phyloP scores from a whole-genome alignment of 2,888 invertebrate species.

The Drosophila birchii region DNA sequence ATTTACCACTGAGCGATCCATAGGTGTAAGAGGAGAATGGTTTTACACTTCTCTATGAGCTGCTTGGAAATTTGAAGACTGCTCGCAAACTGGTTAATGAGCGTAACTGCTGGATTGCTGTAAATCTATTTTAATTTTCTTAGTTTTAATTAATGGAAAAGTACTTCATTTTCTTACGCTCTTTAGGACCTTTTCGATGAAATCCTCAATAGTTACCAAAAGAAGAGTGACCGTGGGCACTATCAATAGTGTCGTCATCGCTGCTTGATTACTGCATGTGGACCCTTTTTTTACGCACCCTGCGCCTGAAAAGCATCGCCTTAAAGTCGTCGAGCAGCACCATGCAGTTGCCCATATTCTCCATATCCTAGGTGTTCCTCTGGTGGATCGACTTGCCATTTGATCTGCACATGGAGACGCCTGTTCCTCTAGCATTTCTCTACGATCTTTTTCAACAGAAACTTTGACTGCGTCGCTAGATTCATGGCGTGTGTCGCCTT shows the following conservation, averaged over 20 bases:
- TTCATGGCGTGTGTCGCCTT: background rate
- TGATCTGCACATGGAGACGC: constrained; percentile 29
- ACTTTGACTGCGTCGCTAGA: background rate
- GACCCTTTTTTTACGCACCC: background rate
- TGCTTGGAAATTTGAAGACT: too few species aligned
- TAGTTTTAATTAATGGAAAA: background rate
- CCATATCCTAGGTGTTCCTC: constrained; percentile 55
- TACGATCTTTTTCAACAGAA: constrained; percentile 46
- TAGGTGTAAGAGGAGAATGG: too few species aligned
- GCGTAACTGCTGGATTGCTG: background rate
- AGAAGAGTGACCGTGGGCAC: too few species aligned
- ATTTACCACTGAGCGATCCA: too few species aligned
- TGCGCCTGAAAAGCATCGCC: background rate
- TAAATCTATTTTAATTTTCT: background rate
- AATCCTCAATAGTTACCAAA: too few species aligned
- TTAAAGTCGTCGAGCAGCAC: constrained; percentile 46
- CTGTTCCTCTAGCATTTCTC: constrained; percentile 42
- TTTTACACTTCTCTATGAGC: too few species aligned
- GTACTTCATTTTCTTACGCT: background rate
- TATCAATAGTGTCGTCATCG: too few species aligned
- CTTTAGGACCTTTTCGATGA: too few species aligned
- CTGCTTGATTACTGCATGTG: too few species aligned
- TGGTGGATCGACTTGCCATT: constrained; percentile 39
- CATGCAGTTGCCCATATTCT: constrained; percentile 34
- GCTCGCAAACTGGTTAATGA: too few species aligned